Evolutionary conservation across 2,113 vertebrate genomes (phyloP), one percentile per base, ranked within the genome.

Genomic region (Carassius auratus): DNA sequence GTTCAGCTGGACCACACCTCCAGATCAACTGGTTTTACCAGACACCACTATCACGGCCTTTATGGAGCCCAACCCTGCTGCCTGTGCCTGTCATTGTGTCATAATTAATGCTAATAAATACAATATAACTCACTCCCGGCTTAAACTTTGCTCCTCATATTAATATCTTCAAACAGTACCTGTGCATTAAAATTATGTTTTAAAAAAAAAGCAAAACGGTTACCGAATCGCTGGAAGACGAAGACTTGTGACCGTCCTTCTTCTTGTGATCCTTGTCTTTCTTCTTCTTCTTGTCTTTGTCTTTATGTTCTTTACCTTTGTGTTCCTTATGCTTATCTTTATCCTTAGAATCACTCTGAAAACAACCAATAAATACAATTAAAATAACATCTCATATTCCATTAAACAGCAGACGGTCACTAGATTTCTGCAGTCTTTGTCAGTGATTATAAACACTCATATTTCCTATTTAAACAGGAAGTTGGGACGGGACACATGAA

Each of bases 151-250:
- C 15, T 10, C 30, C 33, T 15, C 2, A 23, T n/a, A 8, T 13
- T 3, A 5, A 75, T 1, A 50, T 5, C 10, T 30, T 30, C 4
- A 30, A 10, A 14, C 23, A 6, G 10, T 5, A 66, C 4, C 42
- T 48, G n/a, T 45, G 19, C 19, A 73, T n/a, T 42, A 2, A 45
- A 73, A 69, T 3, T 4, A 38, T 38, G 38, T 38, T 4, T 38
- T 38, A 38, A 7, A 3, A 42, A 19, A 9, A 57, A 55, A 8
- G 13, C 14, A 57, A 1, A 57, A 61, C 3, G 0, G n/a, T 75
- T 82, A 92, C 92, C 89, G 83, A 85, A 88, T 86, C 84, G 17
- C 89, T 81, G 2, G 88, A 92, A 0, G 91, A 93, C 0, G 89
- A 92, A 0, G 80, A 90, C 0, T 76, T 13, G 0, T 17, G 87